Percentiles rank a stretch among this genome's conserved stretches.
These are phyloP conservation scores for Malurus alboscapulatus DNA, from an alignment of 2,113 vertebrate species.

Conservation along the genomic window DNA sequence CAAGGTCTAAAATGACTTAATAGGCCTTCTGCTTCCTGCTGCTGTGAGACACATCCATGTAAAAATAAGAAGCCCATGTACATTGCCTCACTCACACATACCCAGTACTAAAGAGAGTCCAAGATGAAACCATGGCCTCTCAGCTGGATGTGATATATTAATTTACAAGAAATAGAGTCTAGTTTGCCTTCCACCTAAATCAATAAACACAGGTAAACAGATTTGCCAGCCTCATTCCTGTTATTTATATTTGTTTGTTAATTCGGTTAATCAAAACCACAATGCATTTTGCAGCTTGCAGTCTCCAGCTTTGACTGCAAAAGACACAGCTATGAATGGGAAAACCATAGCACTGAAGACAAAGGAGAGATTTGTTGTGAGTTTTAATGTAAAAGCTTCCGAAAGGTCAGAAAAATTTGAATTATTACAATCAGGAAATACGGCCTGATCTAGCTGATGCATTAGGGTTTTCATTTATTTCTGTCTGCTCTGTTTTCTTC, in stretches of 20 bases:
- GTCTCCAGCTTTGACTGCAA: background rate
- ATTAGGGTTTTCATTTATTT: background rate
- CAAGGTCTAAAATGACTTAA: background rate
- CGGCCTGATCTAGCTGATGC: background rate
- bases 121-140: background rate
- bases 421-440: background rate
- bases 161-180: background rate
- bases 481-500: background rate
- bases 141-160: background rate
- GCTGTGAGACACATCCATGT: background rate
- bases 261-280: constrained; percentile 4
- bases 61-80: background rate
- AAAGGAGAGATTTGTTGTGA: background rate
- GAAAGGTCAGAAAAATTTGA: background rate
- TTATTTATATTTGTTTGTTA: background rate
- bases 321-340: background rate
- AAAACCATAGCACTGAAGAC: background rate
- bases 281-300: background rate
- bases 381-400: background rate
- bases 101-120: background rate
- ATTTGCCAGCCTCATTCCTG: background rate
- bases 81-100: background rate
- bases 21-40: background rate
- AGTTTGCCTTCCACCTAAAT: background rate
- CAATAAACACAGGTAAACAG: constrained; percentile 27